A percentile compares a stretch with the other conserved stretches of the same genome.
phyloP scores from a whole-genome alignment of 2,797 vertebrate species.

The Fistularia tabacaria region DNA sequence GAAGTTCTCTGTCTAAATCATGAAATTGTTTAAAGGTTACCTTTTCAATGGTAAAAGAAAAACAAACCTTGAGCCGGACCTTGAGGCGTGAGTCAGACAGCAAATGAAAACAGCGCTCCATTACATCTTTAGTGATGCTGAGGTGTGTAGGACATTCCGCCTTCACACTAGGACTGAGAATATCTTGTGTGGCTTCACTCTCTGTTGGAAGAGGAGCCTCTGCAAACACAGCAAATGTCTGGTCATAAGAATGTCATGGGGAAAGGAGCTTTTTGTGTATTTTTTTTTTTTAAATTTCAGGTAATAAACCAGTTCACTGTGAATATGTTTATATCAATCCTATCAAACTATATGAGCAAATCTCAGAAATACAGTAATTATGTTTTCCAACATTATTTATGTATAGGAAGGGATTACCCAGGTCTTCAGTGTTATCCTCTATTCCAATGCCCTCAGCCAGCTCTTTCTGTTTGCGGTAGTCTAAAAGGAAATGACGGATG shows the following conservation, averaged over 20 bases:
- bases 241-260: background rate
- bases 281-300: background rate
- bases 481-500: slow-evolving; percentile 79
- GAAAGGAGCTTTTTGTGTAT: background rate
- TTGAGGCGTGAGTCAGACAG: slow-evolving; percentile 79
- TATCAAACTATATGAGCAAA: too few species aligned
- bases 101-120: slow-evolving; percentile 88
- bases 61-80: slow-evolving; percentile 83
- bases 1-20: too few species aligned
- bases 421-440: slow-evolving; percentile 56
- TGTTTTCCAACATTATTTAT: too few species aligned
- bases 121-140: slow-evolving; percentile 80
- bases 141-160: slow-evolving; percentile 76
- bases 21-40: too few species aligned
- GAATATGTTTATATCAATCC: too few species aligned
- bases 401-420: slow-evolving; percentile 32
- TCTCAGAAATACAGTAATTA: too few species aligned
- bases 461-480: slow-evolving; percentile 80
- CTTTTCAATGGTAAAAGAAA: too few species aligned
- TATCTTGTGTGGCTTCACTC: background rate
- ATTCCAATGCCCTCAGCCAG: slow-evolving; percentile 80
- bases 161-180: slow-evolving; percentile 63
- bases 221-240: slow-evolving; percentile 15
- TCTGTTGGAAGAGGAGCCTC: slow-evolving; percentile 34
- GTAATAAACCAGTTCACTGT: too few species aligned